Conservation (phyloP, 1,140 invertebrate genomes). For the Drosophila tsacasi region DNA sequence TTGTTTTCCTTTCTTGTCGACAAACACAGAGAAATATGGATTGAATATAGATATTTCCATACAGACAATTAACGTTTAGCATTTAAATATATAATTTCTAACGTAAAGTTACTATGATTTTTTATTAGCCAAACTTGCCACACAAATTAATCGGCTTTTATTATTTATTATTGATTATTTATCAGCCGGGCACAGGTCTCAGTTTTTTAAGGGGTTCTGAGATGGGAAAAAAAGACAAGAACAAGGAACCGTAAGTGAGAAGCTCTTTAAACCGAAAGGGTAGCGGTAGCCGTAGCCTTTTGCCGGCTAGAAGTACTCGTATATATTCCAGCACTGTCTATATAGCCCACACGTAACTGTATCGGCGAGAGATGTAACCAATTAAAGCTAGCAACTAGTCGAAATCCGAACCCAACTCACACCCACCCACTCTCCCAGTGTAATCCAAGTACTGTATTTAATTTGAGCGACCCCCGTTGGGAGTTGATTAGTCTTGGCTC, state of each 20-base stretch:
- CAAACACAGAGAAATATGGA: background rate
- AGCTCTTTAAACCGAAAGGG: conserved; percentile 18
- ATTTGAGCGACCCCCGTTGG: conserved; percentile 66
- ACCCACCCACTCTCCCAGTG: conserved; percentile 15
- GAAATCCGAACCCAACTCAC: conserved; percentile 6
- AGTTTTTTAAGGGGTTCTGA: conserved; percentile 31
- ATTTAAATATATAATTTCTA: background rate
- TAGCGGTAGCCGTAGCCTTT: conserved; percentile 22
- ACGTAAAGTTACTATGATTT: background rate
- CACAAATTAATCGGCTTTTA: conserved; percentile 1
- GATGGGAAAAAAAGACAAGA: conserved; percentile 84
- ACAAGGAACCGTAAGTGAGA: conserved; percentile 82
- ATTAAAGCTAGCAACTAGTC: conserved; percentile 28
- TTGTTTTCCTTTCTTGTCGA: conserved; percentile 16
- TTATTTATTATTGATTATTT: conserved; percentile 25
- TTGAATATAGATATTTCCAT: background rate
- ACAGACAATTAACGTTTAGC: background rate
- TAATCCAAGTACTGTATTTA: conserved; percentile 61
- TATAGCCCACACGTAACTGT: conserved; percentile 26
- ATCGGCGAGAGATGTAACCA: conserved; percentile 33
- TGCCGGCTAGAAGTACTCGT: conserved; percentile 50
- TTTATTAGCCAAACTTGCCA: too few relatives aligned
- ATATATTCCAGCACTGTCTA: conserved; percentile 59
- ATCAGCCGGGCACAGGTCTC: conserved; percentile 1
- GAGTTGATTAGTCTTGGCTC: conserved; percentile 61